These are phyloP conservation scores for Gracilinanus agilis DNA, from an alignment of 2,113 vertebrate genomes.

Conservation along the genomic window DNA sequence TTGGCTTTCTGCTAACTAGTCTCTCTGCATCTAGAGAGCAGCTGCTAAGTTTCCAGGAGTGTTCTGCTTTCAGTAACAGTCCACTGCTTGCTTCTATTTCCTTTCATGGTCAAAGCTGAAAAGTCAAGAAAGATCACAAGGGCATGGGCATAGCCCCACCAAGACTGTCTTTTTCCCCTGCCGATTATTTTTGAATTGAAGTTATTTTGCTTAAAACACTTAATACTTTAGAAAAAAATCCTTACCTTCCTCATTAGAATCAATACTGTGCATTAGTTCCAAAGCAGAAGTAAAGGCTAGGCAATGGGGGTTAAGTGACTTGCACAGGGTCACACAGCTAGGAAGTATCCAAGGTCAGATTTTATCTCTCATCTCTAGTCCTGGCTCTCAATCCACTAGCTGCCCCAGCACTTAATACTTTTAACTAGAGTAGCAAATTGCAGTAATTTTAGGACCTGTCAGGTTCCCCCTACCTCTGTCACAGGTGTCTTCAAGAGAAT, in stretches of 20 bases:
- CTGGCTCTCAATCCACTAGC: too few species aligned
- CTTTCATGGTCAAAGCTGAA: constrained; percentile 4
- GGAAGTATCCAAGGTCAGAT: too few species aligned
- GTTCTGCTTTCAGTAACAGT: background rate
- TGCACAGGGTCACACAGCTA: too few species aligned
- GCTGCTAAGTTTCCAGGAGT: background rate
- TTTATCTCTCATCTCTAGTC: too few species aligned
- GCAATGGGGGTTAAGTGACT: too few species aligned
- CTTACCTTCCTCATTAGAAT: too few species aligned
- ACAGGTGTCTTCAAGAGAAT: background rate
- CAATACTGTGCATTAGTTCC: too few species aligned
- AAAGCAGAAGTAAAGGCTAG: too few species aligned
- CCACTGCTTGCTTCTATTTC: background rate
- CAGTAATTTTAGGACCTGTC: background rate
- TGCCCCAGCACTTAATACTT: background rate
- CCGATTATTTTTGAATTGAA: background rate
- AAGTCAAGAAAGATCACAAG: background rate
- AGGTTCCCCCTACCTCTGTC: background rate
- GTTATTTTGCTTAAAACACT: background rate
- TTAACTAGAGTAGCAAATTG: background rate
- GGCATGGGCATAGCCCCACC: background rate
- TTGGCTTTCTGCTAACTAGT: background rate
- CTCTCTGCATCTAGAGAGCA: background rate
- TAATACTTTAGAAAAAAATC: background rate
- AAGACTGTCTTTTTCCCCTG: background rate